These are phyloP conservation scores for Erebia ligea DNA, from an alignment of 2,888 invertebrate species.

Conservation along the genomic window DNA sequence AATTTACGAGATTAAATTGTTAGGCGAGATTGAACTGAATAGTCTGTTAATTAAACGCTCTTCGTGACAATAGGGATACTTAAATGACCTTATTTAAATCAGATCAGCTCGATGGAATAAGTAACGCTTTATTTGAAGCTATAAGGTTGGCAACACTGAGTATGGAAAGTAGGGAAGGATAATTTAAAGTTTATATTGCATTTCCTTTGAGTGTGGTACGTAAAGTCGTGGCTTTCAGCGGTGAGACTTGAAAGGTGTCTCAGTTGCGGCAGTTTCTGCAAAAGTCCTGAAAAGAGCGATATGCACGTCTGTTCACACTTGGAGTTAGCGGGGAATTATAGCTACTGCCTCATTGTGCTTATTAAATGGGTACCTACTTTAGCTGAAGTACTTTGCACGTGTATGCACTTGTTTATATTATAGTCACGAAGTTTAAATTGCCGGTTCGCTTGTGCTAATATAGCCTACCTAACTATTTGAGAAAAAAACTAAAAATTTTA, in stretches of 20 bases:
- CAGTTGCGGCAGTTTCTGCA: neutral
- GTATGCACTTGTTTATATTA: neutral
- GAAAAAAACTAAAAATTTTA: too few relatives aligned
- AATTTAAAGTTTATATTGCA: constrained; percentile 20
- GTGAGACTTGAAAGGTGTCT: constrained; percentile 17
- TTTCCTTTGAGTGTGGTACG: constrained; percentile 3
- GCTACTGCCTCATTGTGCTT: constrained; percentile 2
- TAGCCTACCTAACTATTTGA: too few relatives aligned
- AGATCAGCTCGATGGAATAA: neutral
- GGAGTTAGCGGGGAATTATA: constrained; percentile 9
- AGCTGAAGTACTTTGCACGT: neutral
- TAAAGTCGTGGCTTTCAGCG: constrained; percentile 3
- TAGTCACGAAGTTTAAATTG: too few relatives aligned
- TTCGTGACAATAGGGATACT: neutral
- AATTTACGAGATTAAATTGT: too few relatives aligned
- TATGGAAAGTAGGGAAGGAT: neutral
- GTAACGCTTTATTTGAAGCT: neutral
- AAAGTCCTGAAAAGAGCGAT: constrained; percentile 21
- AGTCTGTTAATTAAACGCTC: too few relatives aligned
- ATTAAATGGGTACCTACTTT: neutral
- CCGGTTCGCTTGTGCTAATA: too few relatives aligned
- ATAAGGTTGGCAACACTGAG: neutral
- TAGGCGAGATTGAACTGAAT: too few relatives aligned
- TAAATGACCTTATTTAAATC: neutral
- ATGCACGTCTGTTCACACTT: constrained; percentile 17